Base-by-base conservation (phyloP, 2,797 vertebrate species). In the Phoxinus dragarum region DNA sequence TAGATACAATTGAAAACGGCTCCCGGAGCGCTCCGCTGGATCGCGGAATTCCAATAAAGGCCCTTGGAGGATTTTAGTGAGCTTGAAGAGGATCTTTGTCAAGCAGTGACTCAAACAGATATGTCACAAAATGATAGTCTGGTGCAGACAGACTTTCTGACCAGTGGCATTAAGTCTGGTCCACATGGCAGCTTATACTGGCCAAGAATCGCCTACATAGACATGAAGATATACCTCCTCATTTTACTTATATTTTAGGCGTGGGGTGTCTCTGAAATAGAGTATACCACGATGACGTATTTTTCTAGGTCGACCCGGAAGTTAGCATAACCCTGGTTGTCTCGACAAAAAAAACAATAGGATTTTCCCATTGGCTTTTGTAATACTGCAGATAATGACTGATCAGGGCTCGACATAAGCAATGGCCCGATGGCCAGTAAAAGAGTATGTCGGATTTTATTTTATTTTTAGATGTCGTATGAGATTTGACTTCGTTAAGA, bases 1-100 rank as follows among this genome's bases (percentile, higher is more conserved):
- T 52, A 86, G 79, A 85, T 74, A 83, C 68, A 79, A 88, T 84
- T 88, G 69, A 64, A 86, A 76, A 27, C 19, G 72, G 75, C 66
- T 78, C 84, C 67, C 44, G 12, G 42, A 56, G 64, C 52, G 54
- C 84, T 42, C 47, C 81, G 75, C 47, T 72, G 77, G 81, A 82
- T 74, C 38, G 64, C 54, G 72, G 47, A 59, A 76, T 73, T 44
- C 64, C 44, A 84, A 66, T 79, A 80, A 87, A 81, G 69, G 82
- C 79, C 49, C 82, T 78, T 64, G 79, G 82, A 82, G 73, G 64
- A 86, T 84, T 86, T 73, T 78, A 69, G 82, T 42, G 42, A 69
- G 78, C 79, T 56, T 84, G 75, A 69, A 75, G 52, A 38, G 49
- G 38, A 77, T 49, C 21, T 68, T 84, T 84, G 80, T 87, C 66